These are phyloP conservation scores for Spongia lamella DNA, from an alignment of 37 sponge, comb jelly and placozoan genomes.

Conservation along the genomic window DNA sequence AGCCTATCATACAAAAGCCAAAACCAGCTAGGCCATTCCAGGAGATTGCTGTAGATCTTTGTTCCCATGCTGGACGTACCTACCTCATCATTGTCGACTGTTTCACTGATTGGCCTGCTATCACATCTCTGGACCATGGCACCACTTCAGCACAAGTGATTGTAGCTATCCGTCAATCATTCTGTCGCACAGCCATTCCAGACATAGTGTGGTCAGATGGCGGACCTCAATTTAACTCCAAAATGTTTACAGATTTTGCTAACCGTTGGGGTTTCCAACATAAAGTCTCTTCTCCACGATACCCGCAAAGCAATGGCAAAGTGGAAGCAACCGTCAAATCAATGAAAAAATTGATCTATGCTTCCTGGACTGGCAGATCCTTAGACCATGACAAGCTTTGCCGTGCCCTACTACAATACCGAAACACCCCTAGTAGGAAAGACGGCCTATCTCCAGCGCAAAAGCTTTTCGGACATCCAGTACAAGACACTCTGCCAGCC, in stretches of 20 bases:
- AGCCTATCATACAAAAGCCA: constrained; percentile 14
- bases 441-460: constrained; percentile 1
- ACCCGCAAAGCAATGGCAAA: constrained; percentile 5
- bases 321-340: not conserved
- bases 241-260: not conserved
- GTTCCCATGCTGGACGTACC: constrained; percentile 8
- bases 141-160: not conserved
- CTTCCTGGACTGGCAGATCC: not conserved
- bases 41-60: constrained; percentile 31
- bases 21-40: constrained; percentile 25
- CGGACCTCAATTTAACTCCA: constrained; percentile 1
- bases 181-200: constrained; percentile 4
- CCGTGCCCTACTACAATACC: not conserved
- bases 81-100: constrained; percentile 38
- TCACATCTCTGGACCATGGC: constrained; percentile 2
- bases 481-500: too few species aligned
- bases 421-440: not conserved
- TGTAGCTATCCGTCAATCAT: not conserved
- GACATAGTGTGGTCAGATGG: constrained; percentile 12
- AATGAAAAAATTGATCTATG: not conserved
- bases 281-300: not conserved
- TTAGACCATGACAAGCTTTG: not conserved
- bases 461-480: not conserved
- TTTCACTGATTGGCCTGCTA: constrained; percentile 32
- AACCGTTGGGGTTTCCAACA: not conserved